Percentiles rank a stretch among this genome's conserved stretches.
phyloP scores from a whole-genome alignment of 53 echinoderm and acorn worm species.

The Apostichopus leukothele region DNA sequence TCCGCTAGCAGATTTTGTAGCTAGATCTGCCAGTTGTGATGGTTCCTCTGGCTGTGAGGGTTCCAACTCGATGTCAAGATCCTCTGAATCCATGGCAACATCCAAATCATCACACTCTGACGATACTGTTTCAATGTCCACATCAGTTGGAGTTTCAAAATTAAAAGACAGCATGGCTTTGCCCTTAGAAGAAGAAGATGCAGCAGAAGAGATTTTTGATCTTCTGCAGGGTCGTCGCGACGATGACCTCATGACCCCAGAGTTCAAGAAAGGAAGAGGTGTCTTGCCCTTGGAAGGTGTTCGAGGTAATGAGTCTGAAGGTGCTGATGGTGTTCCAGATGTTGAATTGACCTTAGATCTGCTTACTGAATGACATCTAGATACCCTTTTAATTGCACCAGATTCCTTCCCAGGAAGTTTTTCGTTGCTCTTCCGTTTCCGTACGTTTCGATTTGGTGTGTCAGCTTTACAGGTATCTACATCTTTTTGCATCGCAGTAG shows the following conservation, averaged over 20 bases:
- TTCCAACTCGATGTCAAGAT: constrained; percentile 4
- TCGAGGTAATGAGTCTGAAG: background rate
- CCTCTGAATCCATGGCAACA: constrained; percentile 43
- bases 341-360: background rate
- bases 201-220: background rate
- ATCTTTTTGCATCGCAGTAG: background rate
- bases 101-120: constrained; percentile 34
- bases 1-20: background rate
- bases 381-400: background rate
- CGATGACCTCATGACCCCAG: background rate
- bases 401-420: background rate
- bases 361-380: background rate
- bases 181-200: background rate
- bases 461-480: background rate
- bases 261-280: constrained; percentile 23
- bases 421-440: constrained; percentile 35
- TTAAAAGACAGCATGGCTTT: constrained; percentile 22
- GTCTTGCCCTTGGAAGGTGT: background rate
- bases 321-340: background rate
- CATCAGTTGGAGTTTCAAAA: constrained; percentile 8
- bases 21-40: background rate
- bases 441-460: background rate
- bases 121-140: constrained; percentile 23
- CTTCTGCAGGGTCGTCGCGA: background rate
- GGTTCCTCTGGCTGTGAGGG: background rate